Conservation (phyloP, 2,797 vertebrate genomes). For the Adelosebastes latens region DNA sequence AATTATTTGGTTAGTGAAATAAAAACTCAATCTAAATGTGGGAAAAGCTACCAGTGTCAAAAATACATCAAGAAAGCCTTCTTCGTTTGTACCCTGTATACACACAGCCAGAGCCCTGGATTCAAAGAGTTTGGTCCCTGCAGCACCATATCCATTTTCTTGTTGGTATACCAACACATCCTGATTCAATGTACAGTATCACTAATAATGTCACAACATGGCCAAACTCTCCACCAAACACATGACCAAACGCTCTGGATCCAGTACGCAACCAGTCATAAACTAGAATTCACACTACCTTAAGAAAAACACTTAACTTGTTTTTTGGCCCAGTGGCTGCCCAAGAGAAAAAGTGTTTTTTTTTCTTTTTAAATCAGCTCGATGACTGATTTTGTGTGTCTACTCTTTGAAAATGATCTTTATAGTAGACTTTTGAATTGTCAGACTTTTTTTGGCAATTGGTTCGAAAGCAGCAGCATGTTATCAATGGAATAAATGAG, state of each 20-base stretch:
- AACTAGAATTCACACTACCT: conserved; percentile 51
- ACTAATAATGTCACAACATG: conserved; percentile 20
- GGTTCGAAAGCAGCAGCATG: conserved; percentile 59
- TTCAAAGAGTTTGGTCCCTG: conserved; percentile 27
- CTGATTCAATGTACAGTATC: conserved; percentile 32
- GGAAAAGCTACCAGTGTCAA: conserved; percentile 72
- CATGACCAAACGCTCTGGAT: conserved; percentile 24
- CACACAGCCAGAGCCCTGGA: conserved; percentile 58
- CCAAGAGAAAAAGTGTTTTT: conserved; percentile 15
- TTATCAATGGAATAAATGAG: conserved; percentile 34
- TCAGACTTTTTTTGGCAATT: conserved; percentile 54
- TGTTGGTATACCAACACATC: conserved; percentile 14
- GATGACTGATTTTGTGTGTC: conserved; percentile 10
- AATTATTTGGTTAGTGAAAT: conserved; percentile 28
- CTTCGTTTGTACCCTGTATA: conserved; percentile 74
- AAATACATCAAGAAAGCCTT: conserved; percentile 70
- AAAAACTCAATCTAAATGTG: conserved; percentile 70
- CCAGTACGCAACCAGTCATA: conserved; percentile 52
- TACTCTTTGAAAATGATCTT: conserved; percentile 1
- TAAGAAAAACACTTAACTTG: conserved; percentile 42
- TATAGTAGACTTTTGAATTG: conserved; percentile 37
- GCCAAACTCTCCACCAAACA: conserved; percentile 30
- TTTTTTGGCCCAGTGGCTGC: conserved; percentile 48
- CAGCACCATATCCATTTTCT: conserved; percentile 2
- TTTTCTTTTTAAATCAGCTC: conserved; percentile 11